Percentiles rank a stretch among this genome's conserved stretches.
Evolutionary conservation across 37 sponge, comb jelly and placozoan genomes (phyloP).

Genomic region (Bolinopsis microptera): DNA sequence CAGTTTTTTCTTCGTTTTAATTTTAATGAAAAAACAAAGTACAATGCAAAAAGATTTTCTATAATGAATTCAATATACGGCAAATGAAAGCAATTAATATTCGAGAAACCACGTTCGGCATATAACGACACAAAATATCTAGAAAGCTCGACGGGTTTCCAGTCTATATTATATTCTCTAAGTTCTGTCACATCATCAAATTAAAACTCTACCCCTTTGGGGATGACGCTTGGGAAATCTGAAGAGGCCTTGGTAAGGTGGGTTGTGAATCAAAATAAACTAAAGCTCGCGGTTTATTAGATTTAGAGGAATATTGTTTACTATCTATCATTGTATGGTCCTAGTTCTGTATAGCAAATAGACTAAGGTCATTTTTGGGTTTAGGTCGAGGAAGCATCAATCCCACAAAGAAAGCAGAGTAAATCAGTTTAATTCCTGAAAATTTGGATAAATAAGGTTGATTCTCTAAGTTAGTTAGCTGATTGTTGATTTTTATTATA

Average conservation of each 20-base stretch:
- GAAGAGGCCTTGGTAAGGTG: too few species aligned
- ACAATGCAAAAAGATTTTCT: conserved; percentile 50
- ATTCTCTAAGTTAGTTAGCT: conserved; percentile 33
- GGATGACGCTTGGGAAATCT: too few species aligned
- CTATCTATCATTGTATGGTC: too few species aligned
- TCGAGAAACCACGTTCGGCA: background rate
- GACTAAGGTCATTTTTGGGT: too few species aligned
- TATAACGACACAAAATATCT: background rate
- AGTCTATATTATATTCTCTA: too few species aligned
- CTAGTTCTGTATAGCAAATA: too few species aligned
- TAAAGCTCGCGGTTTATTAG: too few species aligned
- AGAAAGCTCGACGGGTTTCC: too few species aligned
- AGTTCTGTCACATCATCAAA: background rate
- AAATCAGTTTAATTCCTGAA: conserved; percentile 34
- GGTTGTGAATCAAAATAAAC: too few species aligned
- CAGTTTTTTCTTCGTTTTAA: background rate
- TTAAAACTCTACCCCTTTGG: background rate
- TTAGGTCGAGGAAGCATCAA: too few species aligned
- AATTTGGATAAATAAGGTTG: conserved; percentile 59
- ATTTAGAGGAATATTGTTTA: too few species aligned
- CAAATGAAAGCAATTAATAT: conserved; percentile 17
- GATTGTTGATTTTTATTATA: conserved; percentile 9
- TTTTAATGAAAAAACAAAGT: background rate
- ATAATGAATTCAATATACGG: conserved; percentile 41
- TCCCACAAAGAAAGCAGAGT: background rate